These are phyloP conservation scores for Gorsachius goisagi DNA, from an alignment of 2,113 vertebrate genomes.

Conservation along the genomic window DNA sequence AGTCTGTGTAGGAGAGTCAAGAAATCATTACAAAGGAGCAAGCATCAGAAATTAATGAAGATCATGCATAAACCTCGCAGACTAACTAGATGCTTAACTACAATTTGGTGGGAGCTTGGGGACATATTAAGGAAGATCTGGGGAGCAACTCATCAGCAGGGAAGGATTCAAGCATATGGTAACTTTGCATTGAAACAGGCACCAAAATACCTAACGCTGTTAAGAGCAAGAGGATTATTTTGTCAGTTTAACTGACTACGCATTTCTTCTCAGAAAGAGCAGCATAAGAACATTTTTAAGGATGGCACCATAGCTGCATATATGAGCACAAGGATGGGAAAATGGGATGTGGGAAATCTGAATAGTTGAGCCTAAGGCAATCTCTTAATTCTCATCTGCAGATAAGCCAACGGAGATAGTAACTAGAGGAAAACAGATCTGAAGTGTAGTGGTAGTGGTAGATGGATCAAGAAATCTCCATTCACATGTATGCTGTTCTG, in stretches of 20 bases:
- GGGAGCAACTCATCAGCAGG: background rate
- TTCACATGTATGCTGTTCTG: background rate
- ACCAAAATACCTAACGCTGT: background rate
- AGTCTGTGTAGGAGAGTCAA: background rate
- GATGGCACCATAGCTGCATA: background rate
- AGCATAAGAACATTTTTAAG: background rate
- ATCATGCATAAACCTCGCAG: background rate
- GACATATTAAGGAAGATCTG: background rate
- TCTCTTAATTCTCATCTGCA: background rate
- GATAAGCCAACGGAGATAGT: background rate
- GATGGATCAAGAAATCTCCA: background rate
- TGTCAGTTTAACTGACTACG: background rate
- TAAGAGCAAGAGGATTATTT: background rate
- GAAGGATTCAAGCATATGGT: background rate
- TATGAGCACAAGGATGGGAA: background rate
- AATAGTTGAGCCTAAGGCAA: background rate
- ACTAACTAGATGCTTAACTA: constrained; percentile 35
- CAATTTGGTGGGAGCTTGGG: background rate
- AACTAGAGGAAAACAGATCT: background rate
- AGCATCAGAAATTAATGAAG: constrained; percentile 24
- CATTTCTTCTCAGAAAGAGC: background rate
- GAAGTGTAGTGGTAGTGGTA: background rate
- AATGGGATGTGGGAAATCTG: background rate
- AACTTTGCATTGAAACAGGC: background rate
- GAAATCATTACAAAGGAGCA: constrained; percentile 5